phyloP scores from a whole-genome alignment of 1,140 invertebrate species.

The Drosophila santomea region DNA sequence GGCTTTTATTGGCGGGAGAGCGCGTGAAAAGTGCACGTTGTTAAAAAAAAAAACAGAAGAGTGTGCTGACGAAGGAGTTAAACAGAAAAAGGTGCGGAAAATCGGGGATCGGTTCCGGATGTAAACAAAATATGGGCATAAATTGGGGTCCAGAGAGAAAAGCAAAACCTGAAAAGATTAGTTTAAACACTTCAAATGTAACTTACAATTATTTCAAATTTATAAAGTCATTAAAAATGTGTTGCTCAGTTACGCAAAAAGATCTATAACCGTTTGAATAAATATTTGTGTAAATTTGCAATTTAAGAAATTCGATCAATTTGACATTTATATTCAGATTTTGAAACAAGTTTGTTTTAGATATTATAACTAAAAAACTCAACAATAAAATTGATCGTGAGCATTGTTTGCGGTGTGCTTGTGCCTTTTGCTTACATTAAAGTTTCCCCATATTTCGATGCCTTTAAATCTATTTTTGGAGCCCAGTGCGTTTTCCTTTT shows the following conservation, averaged over 20 bases:
- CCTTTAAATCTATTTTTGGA: constrained; percentile 66
- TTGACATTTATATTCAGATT: too few relatives aligned
- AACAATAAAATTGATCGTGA: neutral
- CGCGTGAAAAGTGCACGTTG: constrained; percentile 24
- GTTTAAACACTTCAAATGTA: neutral
- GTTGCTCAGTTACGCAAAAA: neutral
- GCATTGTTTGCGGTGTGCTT: constrained; percentile 12
- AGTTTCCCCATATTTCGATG: constrained; percentile 9
- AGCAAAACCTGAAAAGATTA: neutral
- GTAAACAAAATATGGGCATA: constrained; percentile 5
- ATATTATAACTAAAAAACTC: too few relatives aligned
- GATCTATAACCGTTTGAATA: too few relatives aligned
- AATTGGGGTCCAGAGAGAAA: neutral
- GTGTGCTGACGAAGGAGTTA: constrained; percentile 9
- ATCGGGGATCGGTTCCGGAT: neutral
- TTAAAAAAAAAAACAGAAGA: constrained; percentile 4
- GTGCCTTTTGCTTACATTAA: constrained; percentile 53
- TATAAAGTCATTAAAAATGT: neutral
- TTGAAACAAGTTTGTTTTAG: too few relatives aligned
- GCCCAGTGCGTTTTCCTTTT: constrained; percentile 41
- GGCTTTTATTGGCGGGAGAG: constrained; percentile 16
- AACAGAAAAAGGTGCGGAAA: constrained; percentile 2
- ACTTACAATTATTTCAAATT: neutral
- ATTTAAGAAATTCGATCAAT: too few relatives aligned
- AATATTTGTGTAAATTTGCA: too few relatives aligned